Evolutionary conservation across 2,113 vertebrate species (phyloP).

Genomic region (Eurystomus gularis): DNA sequence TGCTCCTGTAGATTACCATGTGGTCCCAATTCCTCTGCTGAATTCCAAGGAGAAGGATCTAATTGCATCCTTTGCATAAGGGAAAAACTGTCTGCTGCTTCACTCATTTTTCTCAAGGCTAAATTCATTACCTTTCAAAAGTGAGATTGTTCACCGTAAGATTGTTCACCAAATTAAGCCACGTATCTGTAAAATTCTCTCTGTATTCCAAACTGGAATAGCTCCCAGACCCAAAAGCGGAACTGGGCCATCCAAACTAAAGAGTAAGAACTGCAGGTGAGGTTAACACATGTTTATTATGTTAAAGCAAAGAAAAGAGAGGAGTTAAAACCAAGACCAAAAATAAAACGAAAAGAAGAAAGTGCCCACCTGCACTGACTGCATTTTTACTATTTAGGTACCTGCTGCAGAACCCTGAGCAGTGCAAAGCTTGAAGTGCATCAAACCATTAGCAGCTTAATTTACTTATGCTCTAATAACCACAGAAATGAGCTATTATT

Average conservation of each 20-base stretch:
- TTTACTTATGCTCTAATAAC: slow-evolving; percentile 60
- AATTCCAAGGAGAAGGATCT: background rate
- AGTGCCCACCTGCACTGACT: background rate
- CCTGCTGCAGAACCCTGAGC: background rate
- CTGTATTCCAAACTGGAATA: background rate
- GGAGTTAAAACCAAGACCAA: background rate
- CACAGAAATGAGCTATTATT: slow-evolving; percentile 64
- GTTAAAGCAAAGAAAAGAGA: background rate
- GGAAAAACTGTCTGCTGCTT: background rate
- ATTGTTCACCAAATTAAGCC: background rate
- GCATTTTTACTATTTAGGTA: background rate
- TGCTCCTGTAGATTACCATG: background rate
- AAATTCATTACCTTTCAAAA: background rate
- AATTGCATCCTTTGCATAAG: background rate
- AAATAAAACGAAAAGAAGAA: background rate
- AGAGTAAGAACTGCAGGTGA: background rate
- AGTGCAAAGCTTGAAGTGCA: slow-evolving; percentile 7
- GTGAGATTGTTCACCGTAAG: background rate
- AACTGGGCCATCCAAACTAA: background rate
- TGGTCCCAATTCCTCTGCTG: rapidly evolving
- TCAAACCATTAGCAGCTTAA: slow-evolving; percentile 43
- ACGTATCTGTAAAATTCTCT: background rate
- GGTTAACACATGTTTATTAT: background rate
- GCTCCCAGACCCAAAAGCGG: background rate
- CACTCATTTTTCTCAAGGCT: background rate